A percentile compares a stretch with the other conserved stretches of the same genome.
Conservation (phyloP, 2,888 invertebrate genomes). For the Hesperia comma region DNA sequence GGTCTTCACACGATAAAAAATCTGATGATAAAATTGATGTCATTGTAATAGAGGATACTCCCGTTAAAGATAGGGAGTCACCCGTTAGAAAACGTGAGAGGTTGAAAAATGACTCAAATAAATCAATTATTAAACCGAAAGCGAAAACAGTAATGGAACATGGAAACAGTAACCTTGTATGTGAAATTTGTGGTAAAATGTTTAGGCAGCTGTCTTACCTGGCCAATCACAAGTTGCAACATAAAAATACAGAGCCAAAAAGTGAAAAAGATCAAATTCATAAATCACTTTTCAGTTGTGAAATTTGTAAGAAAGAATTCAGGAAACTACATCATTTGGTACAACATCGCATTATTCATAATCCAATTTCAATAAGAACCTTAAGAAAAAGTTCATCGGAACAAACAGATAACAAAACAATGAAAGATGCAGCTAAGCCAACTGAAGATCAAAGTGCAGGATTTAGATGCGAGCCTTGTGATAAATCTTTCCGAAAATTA, state of each 20-base stretch:
- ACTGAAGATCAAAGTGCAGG: slow-evolving; percentile 70
- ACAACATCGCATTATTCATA: slow-evolving; percentile 75
- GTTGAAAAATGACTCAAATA: slow-evolving; percentile 54
- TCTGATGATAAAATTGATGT: slow-evolving; percentile 56
- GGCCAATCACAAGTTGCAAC: slow-evolving; percentile 71
- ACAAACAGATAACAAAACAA: slow-evolving; percentile 57
- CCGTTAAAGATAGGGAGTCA: slow-evolving; percentile 50
- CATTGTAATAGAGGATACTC: slow-evolving; percentile 66
- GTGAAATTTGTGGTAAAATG: slow-evolving; percentile 77
- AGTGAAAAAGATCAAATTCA: slow-evolving; percentile 46
- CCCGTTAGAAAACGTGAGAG: slow-evolving; percentile 49
- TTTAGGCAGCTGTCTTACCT: slow-evolving; percentile 78
- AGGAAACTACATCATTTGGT: slow-evolving; percentile 78
- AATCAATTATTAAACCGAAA: slow-evolving; percentile 50
- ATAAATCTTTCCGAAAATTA: slow-evolving; percentile 78
- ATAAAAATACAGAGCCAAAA: slow-evolving; percentile 63
- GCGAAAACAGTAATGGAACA: slow-evolving; percentile 34
- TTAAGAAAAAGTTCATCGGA: slow-evolving; percentile 69
- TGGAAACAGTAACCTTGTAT: slow-evolving; percentile 58
- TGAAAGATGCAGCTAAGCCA: slow-evolving; percentile 54
- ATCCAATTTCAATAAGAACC: slow-evolving; percentile 51
- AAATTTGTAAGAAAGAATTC: slow-evolving; percentile 77
- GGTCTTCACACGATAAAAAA: slow-evolving; percentile 46
- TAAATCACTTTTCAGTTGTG: slow-evolving; percentile 69
- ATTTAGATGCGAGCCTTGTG: slow-evolving; percentile 79